Base-by-base conservation (phyloP, 2,888 invertebrate species). In the Calephelis perditalis region DNA sequence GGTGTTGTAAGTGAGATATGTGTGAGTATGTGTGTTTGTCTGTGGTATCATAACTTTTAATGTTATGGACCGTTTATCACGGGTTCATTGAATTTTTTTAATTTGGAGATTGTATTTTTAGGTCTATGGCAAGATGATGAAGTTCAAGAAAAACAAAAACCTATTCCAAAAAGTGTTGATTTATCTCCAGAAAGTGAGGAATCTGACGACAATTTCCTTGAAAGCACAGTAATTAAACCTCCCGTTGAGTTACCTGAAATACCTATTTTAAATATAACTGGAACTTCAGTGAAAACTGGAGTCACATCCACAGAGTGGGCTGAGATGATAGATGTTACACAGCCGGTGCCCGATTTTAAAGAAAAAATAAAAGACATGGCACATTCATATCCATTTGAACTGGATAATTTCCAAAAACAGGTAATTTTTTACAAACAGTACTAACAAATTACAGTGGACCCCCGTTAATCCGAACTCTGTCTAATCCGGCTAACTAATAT, bases 331-430 rank as follows among this genome's bases (percentile, higher is more conserved):
- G 96, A 98, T 78, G 94, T 96, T 0, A 93, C 94, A 0, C 92
- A 93, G 59, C 96, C 97, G 0, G 95, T 98, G 0, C 91, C 91
- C 2, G 95, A 98, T 78, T 98, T 98, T 74, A 91, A 94, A 57
- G 93, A 96, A 69, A 92, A 92, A 73, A 93, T 98, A 62, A 96
- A 96, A 5, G 93, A 95, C 64, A 95, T 96, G 88, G 98, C 98
- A 0, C 94, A 95, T 74, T 92, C 92, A 63, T 98, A 94, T 84
- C 95, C 95, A 1, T 99, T 99, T 84, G 96, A 98, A 73, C 90
- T 99, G 74, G 99, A 99, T 82, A 96, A 94, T 36, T 99, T 99
- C 79, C 99, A 99, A 79, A 98, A 99, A 85, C 96, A 97, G 84
- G 93, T 92, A 15, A 10, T n/a, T 46, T 58, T n/a, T 36, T 52